Evolutionary conservation across 2,797 vertebrate genomes (phyloP).

Genomic region (Leucoraja ocellata): DNA sequence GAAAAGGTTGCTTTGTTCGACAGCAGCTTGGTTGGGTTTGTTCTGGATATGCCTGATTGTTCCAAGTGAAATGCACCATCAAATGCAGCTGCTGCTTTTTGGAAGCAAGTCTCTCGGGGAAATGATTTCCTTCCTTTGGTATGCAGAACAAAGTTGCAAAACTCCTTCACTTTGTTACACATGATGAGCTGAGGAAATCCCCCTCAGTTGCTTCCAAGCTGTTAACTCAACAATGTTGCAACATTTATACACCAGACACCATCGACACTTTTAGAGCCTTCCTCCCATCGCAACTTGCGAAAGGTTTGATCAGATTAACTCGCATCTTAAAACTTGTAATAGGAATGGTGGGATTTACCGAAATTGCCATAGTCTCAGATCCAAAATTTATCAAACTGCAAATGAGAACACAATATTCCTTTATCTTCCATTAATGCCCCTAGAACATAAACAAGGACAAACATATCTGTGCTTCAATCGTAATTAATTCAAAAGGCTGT

Average conservation of each 20-base stretch:
- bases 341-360: background rate
- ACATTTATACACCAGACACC: background rate
- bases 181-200: background rate
- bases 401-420: background rate
- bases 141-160: constrained; percentile 20
- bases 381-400: background rate
- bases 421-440: background rate
- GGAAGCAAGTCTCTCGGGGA: background rate
- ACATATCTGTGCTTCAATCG: background rate
- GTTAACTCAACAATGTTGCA: background rate
- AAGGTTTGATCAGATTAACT: background rate
- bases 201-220: background rate
- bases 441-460: background rate
- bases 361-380: background rate
- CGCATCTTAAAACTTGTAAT: background rate
- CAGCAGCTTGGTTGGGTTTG: background rate
- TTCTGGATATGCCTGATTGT: background rate
- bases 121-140: constrained; percentile 9
- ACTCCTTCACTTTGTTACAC: background rate
- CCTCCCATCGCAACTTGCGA: background rate
- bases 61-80: background rate
- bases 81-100: constrained; percentile 5
- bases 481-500: background rate
- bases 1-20: background rate
- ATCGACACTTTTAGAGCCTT: too few relatives aligned